Evolutionary conservation across 2,113 vertebrate species (phyloP), one percentile per base, ranked within the genome.

Genomic region (Notiomystis cincta): DNA sequence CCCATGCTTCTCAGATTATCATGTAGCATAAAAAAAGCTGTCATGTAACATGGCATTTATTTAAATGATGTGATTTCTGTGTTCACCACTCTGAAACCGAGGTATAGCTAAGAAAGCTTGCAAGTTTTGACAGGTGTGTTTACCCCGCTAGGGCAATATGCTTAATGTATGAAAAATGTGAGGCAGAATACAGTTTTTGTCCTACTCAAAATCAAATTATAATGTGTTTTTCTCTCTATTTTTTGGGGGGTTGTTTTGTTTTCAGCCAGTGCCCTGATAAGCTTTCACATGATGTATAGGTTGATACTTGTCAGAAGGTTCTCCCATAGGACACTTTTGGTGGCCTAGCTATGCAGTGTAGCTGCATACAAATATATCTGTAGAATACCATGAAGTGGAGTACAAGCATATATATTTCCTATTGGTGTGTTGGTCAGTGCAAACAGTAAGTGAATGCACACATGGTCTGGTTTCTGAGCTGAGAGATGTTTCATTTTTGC

Each of bases 61-160:
- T 96, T 96, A 96, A 96, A 93, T 93, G 90, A 96, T 96, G 93
- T 86, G 93, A 96, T 93, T 97, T 96, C 90, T 94, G 82, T 94
- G 92, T 83, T 97, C 80, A 71, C 85, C 72, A 21, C 85, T 95
- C 82, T 89, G 95, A 92, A 93, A 92, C 92, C 48, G 86, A 96
- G 95, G 92, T 90, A 77, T 10, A 83, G 56, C 92, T 94, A 88
- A 87, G 76, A 77, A 95, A 95, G 88, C 79, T 73, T 73, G 88
- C 90, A 89, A 93, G 92, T 96, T 95, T 89, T 90, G 96, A 92
- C 93, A 96, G 95, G 88, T 90, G 44, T 67, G 56, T 86, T 87
- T 92, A 82, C 92, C 88, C 85, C 11, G 4, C 87, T 78, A 69
- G 79, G 88, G 72, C 92, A 90, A 87, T 93, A 90, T 88, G 92